Conservation (phyloP, 2,888 invertebrate species). For the Tanypteryx hageni region DNA sequence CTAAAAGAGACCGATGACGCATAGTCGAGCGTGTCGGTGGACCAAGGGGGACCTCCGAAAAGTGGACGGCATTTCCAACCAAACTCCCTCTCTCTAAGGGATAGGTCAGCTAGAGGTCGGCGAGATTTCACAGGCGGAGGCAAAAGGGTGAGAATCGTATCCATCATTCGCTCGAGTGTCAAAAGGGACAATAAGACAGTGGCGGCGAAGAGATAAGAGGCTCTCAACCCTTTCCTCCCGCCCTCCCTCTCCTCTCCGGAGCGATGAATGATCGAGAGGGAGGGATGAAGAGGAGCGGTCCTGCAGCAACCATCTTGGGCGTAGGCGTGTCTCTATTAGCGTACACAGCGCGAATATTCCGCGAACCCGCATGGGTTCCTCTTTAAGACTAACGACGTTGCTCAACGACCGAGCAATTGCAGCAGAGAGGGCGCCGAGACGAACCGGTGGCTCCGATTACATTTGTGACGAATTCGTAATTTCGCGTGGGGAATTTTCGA, state of each 20-base stretch:
- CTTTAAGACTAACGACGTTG: conserved; percentile 13
- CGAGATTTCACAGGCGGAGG: neutral
- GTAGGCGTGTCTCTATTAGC: conserved; percentile 1
- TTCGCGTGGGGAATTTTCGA: too few species aligned
- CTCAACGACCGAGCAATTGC: neutral
- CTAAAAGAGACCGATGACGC: neutral
- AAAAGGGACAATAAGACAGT: neutral
- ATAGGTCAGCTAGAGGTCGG: neutral
- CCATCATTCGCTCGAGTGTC: neutral
- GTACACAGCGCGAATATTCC: neutral
- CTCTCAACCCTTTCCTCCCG: too few species aligned
- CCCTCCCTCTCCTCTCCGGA: too few species aligned
- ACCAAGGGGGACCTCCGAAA: neutral
- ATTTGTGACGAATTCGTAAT: neutral
- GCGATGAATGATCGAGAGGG: neutral
- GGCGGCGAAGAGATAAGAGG: neutral
- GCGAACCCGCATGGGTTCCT: conserved; percentile 13
- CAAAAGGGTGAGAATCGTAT: neutral
- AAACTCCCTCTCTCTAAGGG: neutral
- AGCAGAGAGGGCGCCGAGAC: neutral
- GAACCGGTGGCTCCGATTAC: neutral
- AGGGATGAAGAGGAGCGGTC: neutral
- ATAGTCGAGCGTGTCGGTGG: neutral
- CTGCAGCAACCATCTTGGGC: neutral
- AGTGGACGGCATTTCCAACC: neutral